Conservation (phyloP, 2,888 invertebrate species). For the Phalera bucephala region DNA sequence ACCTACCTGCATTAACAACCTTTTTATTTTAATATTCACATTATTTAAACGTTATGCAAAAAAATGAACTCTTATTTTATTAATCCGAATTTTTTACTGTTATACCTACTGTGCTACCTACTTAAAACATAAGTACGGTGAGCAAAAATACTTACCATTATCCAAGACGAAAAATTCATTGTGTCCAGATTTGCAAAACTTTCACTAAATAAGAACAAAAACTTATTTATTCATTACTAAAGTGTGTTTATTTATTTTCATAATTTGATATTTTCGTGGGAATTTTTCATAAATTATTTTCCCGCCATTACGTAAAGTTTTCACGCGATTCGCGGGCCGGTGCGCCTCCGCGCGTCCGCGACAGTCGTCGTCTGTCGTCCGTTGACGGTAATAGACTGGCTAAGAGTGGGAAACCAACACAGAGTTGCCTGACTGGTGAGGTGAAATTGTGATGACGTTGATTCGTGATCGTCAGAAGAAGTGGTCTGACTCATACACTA, state of each 20-base stretch:
- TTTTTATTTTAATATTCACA: too few species aligned
- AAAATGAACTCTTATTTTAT: too few species aligned
- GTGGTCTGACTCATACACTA: conserved; percentile 22
- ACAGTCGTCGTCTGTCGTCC: conserved; percentile 20
- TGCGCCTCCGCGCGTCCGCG: conserved; percentile 24
- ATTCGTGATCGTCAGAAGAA: conserved; percentile 23
- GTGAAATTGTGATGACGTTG: conserved; percentile 38
- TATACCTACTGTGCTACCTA: not conserved
- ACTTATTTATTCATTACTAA: conserved; percentile 21
- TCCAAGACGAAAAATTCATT: conserved; percentile 52
- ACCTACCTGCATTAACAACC: too few species aligned
- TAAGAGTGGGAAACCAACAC: conserved; percentile 17
- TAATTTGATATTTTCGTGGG: conserved; percentile 4
- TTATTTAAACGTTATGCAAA: too few species aligned
- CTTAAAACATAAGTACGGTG: too few species aligned
- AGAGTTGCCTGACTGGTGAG: conserved; percentile 35
- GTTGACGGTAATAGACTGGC: conserved; percentile 53
- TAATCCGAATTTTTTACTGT: too few species aligned
- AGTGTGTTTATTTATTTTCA: conserved; percentile 7
- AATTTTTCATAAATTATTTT: conserved; percentile 37
- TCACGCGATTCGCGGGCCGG: conserved; percentile 49
- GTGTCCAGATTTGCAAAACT: conserved; percentile 31
- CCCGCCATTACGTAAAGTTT: conserved; percentile 70
- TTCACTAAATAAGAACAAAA: conserved; percentile 28
- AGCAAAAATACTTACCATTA: conserved; percentile 46